Evolutionary conservation across 2,797 vertebrate genomes (phyloP).

Genomic region (Sebastes hopkinsi): DNA sequence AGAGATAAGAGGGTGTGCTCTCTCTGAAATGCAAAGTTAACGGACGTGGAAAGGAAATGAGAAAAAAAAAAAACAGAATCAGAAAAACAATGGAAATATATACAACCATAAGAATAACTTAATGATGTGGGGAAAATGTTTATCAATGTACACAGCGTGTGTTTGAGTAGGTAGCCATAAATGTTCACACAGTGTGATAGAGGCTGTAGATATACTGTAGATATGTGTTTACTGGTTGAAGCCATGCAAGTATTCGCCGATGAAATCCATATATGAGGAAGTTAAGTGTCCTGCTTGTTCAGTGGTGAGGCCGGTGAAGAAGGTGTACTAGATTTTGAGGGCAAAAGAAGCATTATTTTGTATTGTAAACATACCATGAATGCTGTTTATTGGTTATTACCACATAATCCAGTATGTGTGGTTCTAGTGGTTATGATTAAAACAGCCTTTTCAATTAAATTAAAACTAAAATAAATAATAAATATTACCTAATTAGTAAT

Average conservation of each 20-base stretch:
- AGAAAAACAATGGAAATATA: slow-evolving; percentile 39
- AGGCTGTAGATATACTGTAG: background rate
- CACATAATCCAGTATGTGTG: background rate
- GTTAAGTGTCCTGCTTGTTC: background rate
- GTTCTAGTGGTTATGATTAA: background rate
- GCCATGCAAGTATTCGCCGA: background rate
- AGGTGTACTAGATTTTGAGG: background rate
- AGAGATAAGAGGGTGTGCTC: slow-evolving; percentile 34
- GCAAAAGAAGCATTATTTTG: background rate
- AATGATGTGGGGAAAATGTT: slow-evolving; percentile 9
- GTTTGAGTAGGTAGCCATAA: background rate
- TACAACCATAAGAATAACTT: slow-evolving; percentile 24
- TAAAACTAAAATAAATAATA: no score
- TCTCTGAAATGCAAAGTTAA: slow-evolving; percentile 74
- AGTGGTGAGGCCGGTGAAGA: background rate
- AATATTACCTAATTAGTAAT: no score
- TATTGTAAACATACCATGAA: background rate
- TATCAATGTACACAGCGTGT: background rate
- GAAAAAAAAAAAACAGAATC: slow-evolving; percentile 16
- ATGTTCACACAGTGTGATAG: background rate
- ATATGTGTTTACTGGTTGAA: background rate
- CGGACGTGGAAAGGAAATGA: slow-evolving; percentile 63
- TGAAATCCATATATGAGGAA: background rate
- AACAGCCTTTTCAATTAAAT: background rate
- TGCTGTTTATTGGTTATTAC: background rate